Evolutionary conservation across 2,888 invertebrate species (phyloP), one percentile per base, ranked within the genome.

Genomic region (Fragum sueziense): DNA sequence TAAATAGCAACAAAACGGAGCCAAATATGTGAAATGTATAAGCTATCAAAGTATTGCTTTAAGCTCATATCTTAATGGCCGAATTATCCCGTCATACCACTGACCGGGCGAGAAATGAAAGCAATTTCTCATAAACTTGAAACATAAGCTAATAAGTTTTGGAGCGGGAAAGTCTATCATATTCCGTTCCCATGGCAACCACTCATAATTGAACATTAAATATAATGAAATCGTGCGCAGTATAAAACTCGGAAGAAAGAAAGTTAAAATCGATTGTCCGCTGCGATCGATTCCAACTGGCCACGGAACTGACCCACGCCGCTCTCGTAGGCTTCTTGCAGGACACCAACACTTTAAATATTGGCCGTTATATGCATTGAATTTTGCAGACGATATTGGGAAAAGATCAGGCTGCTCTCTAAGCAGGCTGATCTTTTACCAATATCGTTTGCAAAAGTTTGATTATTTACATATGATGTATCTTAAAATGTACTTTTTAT

Each of bases 161-260:
- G 76, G 76, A 76, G 78, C n/a, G 79, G 76, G 84, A 68, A 80
- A 80, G 76, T 84, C 84, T 70, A 84, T 84, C 84, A 84, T 84
- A 76, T 76, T 76, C 71, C 75, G 80, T 84, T 57, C 22, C 79
- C 80, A 73, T 76, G 70, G 84, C 75, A 80, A 84, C 84, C 4
- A 59, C 52, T 78, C 78, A 80, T 84, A 84, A 84, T 84, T 84
- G 84, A 84, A 84, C 84, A 84, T 84, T 84, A 84, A 84, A 84
- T 84, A 84, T 84, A 84, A 84, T 84, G 84, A 84, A 84, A 84
- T 84, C 84, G 84, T 80, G 84, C 84, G 80, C 76, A 73, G 80
- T 79, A 84, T 84, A 73, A 84, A 84, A 77, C 74, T 74, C 76
- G 77, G 71, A 71, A 76, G 80, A 77, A 74, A 80, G 79, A 71